Evolutionary conservation across 2,888 invertebrate species (phyloP).

Genomic region (Rugalucina vietnamica): DNA sequence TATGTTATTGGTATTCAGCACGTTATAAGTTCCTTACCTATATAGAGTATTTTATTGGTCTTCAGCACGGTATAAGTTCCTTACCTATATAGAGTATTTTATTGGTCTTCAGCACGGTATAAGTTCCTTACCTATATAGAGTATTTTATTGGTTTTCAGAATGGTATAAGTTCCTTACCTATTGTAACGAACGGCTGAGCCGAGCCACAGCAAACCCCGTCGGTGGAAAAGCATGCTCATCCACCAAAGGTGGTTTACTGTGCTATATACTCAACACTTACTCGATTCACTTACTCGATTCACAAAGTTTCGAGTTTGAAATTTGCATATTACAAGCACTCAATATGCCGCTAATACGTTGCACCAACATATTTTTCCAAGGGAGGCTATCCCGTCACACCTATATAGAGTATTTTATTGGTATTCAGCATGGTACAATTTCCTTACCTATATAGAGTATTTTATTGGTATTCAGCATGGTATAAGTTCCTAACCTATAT

Average conservation of each 20-base stretch:
- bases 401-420: background rate
- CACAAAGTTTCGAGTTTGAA: no score
- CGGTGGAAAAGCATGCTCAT: no score
- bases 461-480: background rate
- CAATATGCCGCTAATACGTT: no score
- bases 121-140: background rate
- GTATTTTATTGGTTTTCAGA: background rate
- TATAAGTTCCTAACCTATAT: background rate
- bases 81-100: background rate
- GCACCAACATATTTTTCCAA: no score
- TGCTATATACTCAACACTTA: no score
- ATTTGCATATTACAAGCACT: no score
- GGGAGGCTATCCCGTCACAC: no score
- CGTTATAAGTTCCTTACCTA: background rate
- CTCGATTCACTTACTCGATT: no score
- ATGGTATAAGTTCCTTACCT: no score
- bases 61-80: background rate
- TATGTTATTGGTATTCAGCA: background rate
- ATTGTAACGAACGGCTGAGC: no score
- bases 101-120: background rate
- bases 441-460: background rate
- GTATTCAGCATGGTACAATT: background rate
- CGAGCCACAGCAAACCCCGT: no score
- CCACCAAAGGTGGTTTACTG: no score
- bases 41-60: background rate